Conservation (phyloP, 2,888 invertebrate genomes). For the Euproctis similis region DNA sequence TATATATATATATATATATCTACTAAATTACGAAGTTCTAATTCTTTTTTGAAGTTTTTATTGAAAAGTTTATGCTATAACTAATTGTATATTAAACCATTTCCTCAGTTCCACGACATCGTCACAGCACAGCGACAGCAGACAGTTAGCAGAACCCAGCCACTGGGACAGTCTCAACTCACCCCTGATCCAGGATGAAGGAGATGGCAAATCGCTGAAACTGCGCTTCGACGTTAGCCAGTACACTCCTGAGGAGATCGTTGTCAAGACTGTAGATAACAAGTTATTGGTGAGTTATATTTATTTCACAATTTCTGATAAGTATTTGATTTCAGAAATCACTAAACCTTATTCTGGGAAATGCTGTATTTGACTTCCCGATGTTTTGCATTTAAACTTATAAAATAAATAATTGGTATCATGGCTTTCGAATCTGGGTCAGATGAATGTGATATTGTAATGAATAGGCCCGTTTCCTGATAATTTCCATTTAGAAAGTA, state of each 20-base stretch:
- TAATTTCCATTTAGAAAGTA: no score
- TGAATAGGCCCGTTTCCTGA: no score
- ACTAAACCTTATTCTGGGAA: no score
- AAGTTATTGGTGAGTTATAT: constrained; percentile 87
- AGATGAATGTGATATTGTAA: no score
- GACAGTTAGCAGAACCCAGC: constrained; percentile 75
- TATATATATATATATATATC: no score
- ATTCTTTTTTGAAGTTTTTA: constrained; percentile 12
- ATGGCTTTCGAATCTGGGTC: no score
- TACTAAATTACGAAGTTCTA: no score
- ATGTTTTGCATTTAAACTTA: no score
- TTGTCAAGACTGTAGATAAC: constrained; percentile 98
- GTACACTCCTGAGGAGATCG: constrained; percentile 97
- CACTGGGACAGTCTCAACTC: constrained; percentile 94
- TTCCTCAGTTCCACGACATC: constrained; percentile 79
- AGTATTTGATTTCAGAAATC: no score
- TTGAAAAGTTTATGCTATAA: constrained; percentile 8
- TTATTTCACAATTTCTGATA: no score
- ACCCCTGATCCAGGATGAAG: constrained; percentile 94
- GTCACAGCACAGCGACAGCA: constrained; percentile 77
- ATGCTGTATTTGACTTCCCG: no score
- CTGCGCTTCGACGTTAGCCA: constrained; percentile 98
- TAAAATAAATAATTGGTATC: no score
- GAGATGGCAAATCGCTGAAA: constrained; percentile 94
- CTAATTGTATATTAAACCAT: constrained; percentile 16